These are phyloP conservation scores for Xestia rhomboidea DNA, from an alignment of 2,888 invertebrate species.

Conservation along the genomic window DNA sequence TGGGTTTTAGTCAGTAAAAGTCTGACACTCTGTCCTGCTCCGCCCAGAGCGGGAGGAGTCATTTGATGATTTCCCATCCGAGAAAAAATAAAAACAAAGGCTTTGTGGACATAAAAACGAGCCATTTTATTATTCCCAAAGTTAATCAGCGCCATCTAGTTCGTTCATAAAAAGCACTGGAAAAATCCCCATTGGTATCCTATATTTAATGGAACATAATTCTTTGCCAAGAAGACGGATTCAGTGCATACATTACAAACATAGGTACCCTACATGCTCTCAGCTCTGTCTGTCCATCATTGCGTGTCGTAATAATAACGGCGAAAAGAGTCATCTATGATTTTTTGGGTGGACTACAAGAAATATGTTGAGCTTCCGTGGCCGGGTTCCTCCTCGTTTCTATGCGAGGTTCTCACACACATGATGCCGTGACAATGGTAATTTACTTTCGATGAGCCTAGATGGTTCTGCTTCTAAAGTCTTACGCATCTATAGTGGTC, in stretches of 20 bases:
- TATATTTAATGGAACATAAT: too few species aligned
- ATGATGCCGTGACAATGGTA: not conserved
- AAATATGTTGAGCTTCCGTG: not conserved
- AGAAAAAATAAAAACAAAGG: too few species aligned
- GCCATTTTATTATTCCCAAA: too few species aligned
- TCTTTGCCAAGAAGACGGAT: not conserved
- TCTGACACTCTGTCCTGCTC: too few species aligned
- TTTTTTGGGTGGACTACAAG: not conserved
- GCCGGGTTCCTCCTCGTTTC: not conserved
- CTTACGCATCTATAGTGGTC: not conserved
- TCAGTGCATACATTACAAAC: not conserved
- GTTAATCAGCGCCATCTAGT: too few species aligned
- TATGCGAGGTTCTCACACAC: not conserved
- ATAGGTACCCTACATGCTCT: not conserved
- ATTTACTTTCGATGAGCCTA: constrained; percentile 1
- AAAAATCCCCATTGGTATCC: too few species aligned
- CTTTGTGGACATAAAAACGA: too few species aligned
- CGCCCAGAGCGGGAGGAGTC: too few species aligned
- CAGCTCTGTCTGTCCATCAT: too few species aligned
- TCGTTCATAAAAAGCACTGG: too few species aligned
- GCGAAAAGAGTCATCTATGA: constrained; percentile 40
- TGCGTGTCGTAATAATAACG: not conserved
- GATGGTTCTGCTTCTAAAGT: not conserved
- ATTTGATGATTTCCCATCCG: too few species aligned
- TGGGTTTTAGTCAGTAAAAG: too few species aligned